Evolutionary conservation across 2,113 vertebrate genomes (phyloP).

Genomic region (Serranochromis macrocephalus): DNA sequence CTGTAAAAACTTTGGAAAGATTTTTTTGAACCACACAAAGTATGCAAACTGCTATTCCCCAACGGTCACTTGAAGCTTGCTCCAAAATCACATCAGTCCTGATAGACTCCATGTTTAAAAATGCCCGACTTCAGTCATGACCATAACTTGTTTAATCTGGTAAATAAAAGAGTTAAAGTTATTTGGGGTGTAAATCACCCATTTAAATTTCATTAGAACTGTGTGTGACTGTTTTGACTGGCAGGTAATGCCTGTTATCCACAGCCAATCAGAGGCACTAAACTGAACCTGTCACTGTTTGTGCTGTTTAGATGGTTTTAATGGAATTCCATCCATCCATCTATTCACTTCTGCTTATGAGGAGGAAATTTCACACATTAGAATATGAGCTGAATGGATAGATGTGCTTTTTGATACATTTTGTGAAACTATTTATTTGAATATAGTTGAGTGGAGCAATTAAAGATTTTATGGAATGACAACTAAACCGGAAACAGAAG

Average conservation of each 20-base stretch:
- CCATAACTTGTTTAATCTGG: neutral
- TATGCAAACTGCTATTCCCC: neutral
- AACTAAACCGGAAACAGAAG: neutral
- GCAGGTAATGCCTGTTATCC: neutral
- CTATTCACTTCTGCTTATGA: neutral
- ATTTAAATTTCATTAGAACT: neutral
- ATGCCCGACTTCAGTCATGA: neutral
- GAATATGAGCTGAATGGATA: neutral
- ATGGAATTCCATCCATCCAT: neutral
- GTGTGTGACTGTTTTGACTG: neutral
- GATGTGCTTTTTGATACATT: neutral
- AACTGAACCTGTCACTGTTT: neutral
- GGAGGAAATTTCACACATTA: neutral
- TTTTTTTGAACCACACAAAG: neutral
- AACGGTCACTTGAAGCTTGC: neutral
- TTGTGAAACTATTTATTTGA: neutral
- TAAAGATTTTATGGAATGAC: neutral
- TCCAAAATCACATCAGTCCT: neutral
- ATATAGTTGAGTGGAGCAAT: neutral
- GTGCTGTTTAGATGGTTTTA: neutral
- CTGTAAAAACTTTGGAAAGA: neutral
- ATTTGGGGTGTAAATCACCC: neutral
- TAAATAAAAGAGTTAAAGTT: neutral
- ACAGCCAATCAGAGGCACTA: too few species aligned
- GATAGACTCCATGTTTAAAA: neutral